Percentiles rank a stretch among this genome's conserved stretches.
Evolutionary conservation across 2,797 vertebrate genomes (phyloP).

Genomic region (Erithacus rubecula): DNA sequence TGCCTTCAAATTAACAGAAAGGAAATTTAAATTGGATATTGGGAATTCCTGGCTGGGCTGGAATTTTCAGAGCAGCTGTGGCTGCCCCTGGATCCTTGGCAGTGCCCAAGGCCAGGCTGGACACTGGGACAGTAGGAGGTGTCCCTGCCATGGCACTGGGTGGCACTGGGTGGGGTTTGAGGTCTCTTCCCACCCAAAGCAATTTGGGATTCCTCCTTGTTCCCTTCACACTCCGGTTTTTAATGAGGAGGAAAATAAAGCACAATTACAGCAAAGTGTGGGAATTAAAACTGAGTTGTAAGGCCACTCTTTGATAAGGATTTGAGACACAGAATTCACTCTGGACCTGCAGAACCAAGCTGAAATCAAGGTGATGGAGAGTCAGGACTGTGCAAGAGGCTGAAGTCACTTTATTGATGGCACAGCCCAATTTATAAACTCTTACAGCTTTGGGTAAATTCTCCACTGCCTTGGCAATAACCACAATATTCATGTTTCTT

Average conservation of each 20-base stretch:
- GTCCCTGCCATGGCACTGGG: background rate
- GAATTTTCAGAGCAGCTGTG: background rate
- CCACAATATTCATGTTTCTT: background rate
- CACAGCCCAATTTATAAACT: background rate
- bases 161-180: accelerated
- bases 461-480: background rate
- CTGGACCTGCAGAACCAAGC: background rate
- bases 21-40: background rate
- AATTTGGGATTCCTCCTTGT: too few relatives aligned
- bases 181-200: background rate
- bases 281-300: accelerated
- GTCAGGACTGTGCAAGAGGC: background rate
- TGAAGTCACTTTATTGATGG: too few relatives aligned
- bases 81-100: background rate
- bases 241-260: background rate
- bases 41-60: background rate
- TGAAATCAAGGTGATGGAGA: too few relatives aligned
- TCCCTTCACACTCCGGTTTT: background rate
- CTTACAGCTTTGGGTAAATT: background rate
- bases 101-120: background rate
- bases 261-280: background rate
- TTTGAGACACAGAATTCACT: background rate
- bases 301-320: accelerated
- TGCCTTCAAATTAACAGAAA: too few relatives aligned
- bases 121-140: background rate